Base-by-base conservation (phyloP, 2,113 vertebrate genomes). In the Cranoglanis bouderius region DNA sequence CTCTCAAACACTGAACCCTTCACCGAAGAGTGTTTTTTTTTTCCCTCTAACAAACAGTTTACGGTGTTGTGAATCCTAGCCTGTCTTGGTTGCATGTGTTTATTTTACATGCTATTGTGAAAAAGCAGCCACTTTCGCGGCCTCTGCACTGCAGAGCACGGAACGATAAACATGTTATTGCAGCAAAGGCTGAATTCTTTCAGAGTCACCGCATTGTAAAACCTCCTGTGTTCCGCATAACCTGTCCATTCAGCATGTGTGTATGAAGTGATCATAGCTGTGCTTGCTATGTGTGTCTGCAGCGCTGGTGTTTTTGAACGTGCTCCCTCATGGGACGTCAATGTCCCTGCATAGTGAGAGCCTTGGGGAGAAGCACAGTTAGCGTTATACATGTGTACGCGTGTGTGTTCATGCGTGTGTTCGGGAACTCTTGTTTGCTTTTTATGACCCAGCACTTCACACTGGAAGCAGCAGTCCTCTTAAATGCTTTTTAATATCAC, bases 401-500 rank as follows among this genome's bases (percentile, higher is more conserved):
- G 91, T 91, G 93, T 90, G 93, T 88, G 87, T 63, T 84, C 38
- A 61, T 72, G 55, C 72, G 70, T 88, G n/a, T 40, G 82, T 67
- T 85, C 92, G 92, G n/a, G 72, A 89, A 80, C 83, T 81, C 83
- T 78, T 88, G 91, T 91, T 92, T 90, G 84, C 87, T 92, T 92
- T 89, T 89, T 81, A 89, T 85, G 88, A 89, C 88, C 84, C 88
- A 85, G 83, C 83, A 85, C 74, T 85, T 89, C 83, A 89, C 88
- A 81, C 83, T 72, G 84, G 51, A 89, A 80, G 32, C 61, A 38
- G 57, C 88, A 85, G 59, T 29, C 88, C 91, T 94, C 91, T 94
- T 93, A 94, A 90, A 91, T 92, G 92, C 85, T 88, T 94, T 95
- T 94, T 95, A 93, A 95, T 94, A 95, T 92, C 88, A 91, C 88